Percentiles rank a stretch among this genome's conserved stretches.
phyloP scores from a whole-genome alignment of 2,797 vertebrate species.

The Paratrypauchen microcephalus region DNA sequence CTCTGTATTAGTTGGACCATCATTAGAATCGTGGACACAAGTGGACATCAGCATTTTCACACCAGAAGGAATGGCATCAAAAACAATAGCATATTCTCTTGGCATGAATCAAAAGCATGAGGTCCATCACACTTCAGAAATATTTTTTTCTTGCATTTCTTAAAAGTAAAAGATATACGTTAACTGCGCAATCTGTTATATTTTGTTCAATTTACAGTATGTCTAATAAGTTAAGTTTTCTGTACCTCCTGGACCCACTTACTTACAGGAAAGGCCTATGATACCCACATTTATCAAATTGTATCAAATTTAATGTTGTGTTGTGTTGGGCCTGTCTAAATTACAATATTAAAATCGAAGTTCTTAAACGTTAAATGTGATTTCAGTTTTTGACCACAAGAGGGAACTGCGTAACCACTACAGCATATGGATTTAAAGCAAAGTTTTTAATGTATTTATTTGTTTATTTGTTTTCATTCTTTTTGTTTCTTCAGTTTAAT shows the following conservation, averaged over 20 bases:
- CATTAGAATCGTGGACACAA: no score
- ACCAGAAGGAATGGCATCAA: no score
- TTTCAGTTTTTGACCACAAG: slow-evolving; percentile 25
- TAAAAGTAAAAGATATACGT: background rate
- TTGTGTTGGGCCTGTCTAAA: background rate
- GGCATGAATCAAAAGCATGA: slow-evolving; percentile 18
- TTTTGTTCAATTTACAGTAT: background rate
- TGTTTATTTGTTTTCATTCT: background rate
- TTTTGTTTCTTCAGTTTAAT: slow-evolving; percentile 7
- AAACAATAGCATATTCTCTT: no score
- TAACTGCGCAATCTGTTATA: background rate
- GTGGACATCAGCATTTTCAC: no score
- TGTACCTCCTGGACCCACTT: background rate
- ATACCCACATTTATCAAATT: background rate
- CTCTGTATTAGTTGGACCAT: no score
- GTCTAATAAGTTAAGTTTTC: background rate
- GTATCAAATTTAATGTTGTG: background rate
- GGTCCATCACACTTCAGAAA: background rate
- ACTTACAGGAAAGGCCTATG: background rate
- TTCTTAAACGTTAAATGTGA: slow-evolving; percentile 5
- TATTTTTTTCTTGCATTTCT: background rate
- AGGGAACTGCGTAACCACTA: slow-evolving; percentile 21
- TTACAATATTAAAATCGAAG: background rate
- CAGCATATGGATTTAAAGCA: background rate
- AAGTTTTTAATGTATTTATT: background rate